These are phyloP conservation scores for Dolichotis patagonum DNA, from an alignment of 2,113 vertebrate species.

Conservation along the genomic window DNA sequence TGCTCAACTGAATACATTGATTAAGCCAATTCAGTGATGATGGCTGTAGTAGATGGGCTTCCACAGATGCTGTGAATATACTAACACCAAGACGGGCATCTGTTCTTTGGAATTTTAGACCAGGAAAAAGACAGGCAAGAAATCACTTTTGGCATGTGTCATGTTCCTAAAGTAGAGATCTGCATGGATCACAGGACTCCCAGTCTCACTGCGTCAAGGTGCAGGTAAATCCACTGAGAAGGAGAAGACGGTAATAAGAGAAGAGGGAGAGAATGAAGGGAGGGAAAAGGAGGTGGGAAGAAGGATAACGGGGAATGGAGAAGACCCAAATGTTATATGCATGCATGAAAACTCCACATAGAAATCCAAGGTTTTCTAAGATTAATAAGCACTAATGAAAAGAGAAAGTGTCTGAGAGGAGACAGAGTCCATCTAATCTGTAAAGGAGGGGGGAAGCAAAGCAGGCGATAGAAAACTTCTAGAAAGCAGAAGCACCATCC, in stretches of 20 bases:
- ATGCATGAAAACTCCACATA: neutral
- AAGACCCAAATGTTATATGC: no score
- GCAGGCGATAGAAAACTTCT: neutral
- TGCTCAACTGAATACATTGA: neutral
- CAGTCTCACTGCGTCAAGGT: accelerated
- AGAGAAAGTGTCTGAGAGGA: neutral
- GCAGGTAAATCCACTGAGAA: neutral
- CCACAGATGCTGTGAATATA: neutral
- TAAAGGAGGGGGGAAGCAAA: neutral
- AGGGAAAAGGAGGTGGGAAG: neutral
- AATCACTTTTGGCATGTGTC: neutral
- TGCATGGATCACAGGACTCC: neutral
- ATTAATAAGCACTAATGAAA: neutral
- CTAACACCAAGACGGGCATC: no score
- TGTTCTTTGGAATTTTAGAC: neutral
- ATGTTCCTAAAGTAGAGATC: accelerated
- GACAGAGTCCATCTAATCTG: neutral
- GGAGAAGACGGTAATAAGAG: neutral
- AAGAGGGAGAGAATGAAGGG: neutral
- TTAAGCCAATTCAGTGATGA: neutral
- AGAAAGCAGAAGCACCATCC: neutral
- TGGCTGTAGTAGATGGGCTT: neutral
- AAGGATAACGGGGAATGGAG: neutral
- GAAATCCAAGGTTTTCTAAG: neutral
- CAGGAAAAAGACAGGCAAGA: neutral